Evolutionary conservation across 2,888 invertebrate species (phyloP).

Genomic region (Pristionchus mayeri): DNA sequence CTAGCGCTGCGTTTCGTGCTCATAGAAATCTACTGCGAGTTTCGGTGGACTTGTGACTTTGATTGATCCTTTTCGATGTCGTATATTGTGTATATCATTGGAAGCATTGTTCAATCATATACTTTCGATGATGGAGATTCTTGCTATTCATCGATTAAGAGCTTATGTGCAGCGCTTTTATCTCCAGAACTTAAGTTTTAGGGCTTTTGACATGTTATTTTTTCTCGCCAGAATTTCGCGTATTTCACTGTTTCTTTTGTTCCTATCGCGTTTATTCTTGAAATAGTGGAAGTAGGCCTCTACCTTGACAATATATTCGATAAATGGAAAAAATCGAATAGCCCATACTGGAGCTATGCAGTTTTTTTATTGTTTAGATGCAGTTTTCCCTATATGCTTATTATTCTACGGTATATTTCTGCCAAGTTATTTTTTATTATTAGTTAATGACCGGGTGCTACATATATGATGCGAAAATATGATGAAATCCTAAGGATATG

Average conservation of each 20-base stretch:
- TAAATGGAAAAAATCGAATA: not conserved
- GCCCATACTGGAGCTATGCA: too few relatives aligned
- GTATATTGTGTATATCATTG: constrained; percentile 45
- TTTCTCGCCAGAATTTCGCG: not conserved
- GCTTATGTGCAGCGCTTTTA: not conserved
- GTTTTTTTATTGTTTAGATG: not conserved
- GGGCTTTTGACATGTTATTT: not conserved
- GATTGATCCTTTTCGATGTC: not conserved
- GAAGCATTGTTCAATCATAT: constrained; percentile 2
- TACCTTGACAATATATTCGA: not conserved
- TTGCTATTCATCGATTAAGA: not conserved
- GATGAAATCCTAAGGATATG: not conserved
- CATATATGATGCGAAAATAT: not conserved
- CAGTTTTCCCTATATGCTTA: not conserved
- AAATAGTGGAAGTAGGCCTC: not conserved
- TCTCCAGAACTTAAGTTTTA: not conserved
- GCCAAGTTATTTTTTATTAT: not conserved
- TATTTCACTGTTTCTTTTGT: not conserved
- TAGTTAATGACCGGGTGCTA: not conserved
- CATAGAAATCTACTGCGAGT: constrained; percentile 9
- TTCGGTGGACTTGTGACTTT: constrained; percentile 9
- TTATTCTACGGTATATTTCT: not conserved
- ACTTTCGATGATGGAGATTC: constrained; percentile 8
- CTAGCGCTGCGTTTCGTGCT: constrained; percentile 22
- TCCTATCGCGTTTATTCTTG: not conserved